Base-by-base conservation (phyloP, 1,140 invertebrate species). In the Drosophila ficusphila region DNA sequence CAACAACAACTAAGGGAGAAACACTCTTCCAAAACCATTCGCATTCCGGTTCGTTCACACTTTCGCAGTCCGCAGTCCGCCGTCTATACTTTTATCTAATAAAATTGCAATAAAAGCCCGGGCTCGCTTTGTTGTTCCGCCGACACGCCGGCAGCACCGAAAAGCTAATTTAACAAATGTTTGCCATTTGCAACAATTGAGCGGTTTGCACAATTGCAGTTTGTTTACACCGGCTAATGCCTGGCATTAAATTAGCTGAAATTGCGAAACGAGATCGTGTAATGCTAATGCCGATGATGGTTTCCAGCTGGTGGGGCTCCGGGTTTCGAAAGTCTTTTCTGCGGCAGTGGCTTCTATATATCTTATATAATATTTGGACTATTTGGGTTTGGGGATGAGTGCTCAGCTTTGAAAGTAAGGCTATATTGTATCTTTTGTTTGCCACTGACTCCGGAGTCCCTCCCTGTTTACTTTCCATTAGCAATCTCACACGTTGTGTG, bases 71-170 rank as follows among this genome's bases (percentile, higher is more conserved):
- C 33, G 46, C 11, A 25, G 33, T 44, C 42, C 33, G 62, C 64
- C 72, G 72, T 46, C 78, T 62, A 73, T 73, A 74, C 72, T 81
- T 76, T 81, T 58, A 57, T 76, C 65, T 67, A 76, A 79, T 79
- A 76, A 75, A 72, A 79, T 44, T 76, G 60, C 72, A 65, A 81
- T 76, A 76, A 76, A 81, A 81, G 12, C 61, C 27, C 54, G 39
- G 64, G 46, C 47, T 29, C 29, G 16, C 76, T 72, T 81, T 81
- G 72, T 76, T 68, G 54, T 81, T 76, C 46, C 29, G 60, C 77
- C 77, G 77, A 41, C 61, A 56, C 27, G 44, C 27, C 18, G 38
- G 54, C 56, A 36, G 39, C 42, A 27, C 19, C 27, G 25, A 48
- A 29, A 53, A 18, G n/a, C 19, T 44, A 44, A 36, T 67, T 69